Base-by-base conservation (phyloP, 2,113 vertebrate genomes). In the Lepus americanus region DNA sequence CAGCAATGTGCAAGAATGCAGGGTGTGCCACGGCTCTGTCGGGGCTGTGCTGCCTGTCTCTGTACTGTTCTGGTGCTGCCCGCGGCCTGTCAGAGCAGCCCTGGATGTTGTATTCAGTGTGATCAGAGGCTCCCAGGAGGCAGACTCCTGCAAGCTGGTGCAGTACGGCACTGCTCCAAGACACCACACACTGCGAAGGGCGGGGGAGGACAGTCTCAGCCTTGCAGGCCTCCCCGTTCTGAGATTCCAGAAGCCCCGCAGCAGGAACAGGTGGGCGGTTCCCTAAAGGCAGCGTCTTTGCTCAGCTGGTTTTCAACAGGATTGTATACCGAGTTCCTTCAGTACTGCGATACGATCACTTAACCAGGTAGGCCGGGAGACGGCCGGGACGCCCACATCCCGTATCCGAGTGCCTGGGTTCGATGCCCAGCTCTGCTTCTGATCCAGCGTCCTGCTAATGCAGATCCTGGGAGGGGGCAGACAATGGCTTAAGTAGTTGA, bases 131-230 rank as follows among this genome's bases (percentile, higher is more conserved):
- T 3, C 9, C 20, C 29, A 55, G 76, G 31, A 31, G 13, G 5
- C 1, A 19, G 5, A 29, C n/a, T 19, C 70, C 0, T 10, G 16
- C 6, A 44, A 79, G 44, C 55, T 19, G 3, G 10, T 17, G 39
- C 0, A 5, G 22, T 0, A 11, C 19, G n/a, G 53, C 17, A 1
- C 11, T 23, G 80, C 74, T 70, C n/a, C n/a, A 44, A 5, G 27
- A 44, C 1, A 5, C 19, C 49, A 11, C 36, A 3, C 0, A 9
- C 63, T 9, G 22, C 31, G 61, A 61, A 4, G 9, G 33, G 1
- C 1, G 49, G 11, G 1, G 29, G 0, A 44, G 31, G 44, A 44
- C 44, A 2, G 27, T 6, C 51, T 64, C 13, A 10, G 3, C 22
- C 11, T 7, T 44, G 20, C 22, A 3, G 22, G 27, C 61, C 67